Evolutionary conservation across 1,140 invertebrate genomes (phyloP).

Genomic region (Bombus superbus): DNA sequence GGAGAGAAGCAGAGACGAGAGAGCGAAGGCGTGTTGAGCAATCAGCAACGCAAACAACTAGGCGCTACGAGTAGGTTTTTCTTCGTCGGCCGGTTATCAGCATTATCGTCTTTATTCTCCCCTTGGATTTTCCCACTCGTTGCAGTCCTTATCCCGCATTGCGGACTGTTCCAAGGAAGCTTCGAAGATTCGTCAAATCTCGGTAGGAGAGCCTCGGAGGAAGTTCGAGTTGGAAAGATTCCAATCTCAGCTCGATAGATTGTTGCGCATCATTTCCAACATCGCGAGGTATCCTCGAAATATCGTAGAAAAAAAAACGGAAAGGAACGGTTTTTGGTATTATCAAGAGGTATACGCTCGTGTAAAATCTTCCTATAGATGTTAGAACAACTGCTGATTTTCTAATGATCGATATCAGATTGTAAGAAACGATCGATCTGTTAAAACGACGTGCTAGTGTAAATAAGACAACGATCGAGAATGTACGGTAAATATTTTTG

Average conservation of each 20-base stretch:
- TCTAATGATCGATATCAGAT: not conserved
- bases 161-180: slow-evolving; percentile 70
- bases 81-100: slow-evolving; percentile 59
- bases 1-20: slow-evolving; percentile 1
- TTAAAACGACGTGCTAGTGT: not conserved
- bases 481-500: no score
- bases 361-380: not conserved
- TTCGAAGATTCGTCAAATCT: slow-evolving; percentile 73
- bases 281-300: not conserved
- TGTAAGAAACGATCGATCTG: not conserved
- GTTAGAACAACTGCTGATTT: not conserved
- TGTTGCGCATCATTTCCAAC: slow-evolving; percentile 41
- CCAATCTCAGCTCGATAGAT: slow-evolving; percentile 62
- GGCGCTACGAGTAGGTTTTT: slow-evolving; percentile 52
- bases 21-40: slow-evolving; percentile 49
- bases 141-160: slow-evolving; percentile 44
- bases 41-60: slow-evolving; percentile 73
- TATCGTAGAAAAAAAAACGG: no score
- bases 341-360: not conserved
- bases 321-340: no score
- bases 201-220: not conserved
- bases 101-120: slow-evolving; percentile 54
- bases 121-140: not conserved
- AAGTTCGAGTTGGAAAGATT: slow-evolving; percentile 71
- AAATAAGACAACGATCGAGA: no score